Evolutionary conservation across 2,888 invertebrate genomes (phyloP).

Genomic region (Scaptomyza tumidula): DNA sequence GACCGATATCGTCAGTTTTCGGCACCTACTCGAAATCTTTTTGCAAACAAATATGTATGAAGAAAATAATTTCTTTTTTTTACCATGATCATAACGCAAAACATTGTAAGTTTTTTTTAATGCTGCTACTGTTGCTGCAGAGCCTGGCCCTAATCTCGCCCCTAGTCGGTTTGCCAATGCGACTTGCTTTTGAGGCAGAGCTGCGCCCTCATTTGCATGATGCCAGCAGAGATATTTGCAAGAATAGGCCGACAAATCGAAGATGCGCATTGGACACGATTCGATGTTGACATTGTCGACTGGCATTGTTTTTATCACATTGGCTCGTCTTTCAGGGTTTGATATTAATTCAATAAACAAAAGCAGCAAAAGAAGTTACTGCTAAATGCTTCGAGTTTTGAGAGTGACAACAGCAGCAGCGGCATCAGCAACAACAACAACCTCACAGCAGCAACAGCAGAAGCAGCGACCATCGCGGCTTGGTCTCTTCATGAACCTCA

Average conservation of each 20-base stretch:
- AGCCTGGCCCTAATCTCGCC: conserved; percentile 32
- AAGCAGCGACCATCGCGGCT: conserved; percentile 50
- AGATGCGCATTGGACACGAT: conserved; percentile 60
- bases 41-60: conserved; percentile 44
- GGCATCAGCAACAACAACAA: conserved; percentile 19
- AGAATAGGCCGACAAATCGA: conserved; percentile 65
- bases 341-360: conserved; percentile 66
- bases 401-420: conserved; percentile 31
- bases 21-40: conserved; percentile 43
- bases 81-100: conserved; percentile 36
- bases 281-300: conserved; percentile 29
- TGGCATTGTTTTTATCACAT: conserved; percentile 70
- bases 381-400: conserved; percentile 51
- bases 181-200: conserved; percentile 47
- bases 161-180: conserved; percentile 29
- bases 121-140: conserved; percentile 11
- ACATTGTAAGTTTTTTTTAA: conserved; percentile 34
- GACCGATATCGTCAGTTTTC: conserved; percentile 23
- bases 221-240: conserved; percentile 56
- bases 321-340: conserved; percentile 60
- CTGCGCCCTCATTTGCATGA: conserved; percentile 64
- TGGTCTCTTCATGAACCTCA: conserved; percentile 75
- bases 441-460: conserved; percentile 34
- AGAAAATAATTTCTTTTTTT: conserved; percentile 59
- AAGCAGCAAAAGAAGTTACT: conserved; percentile 72